Conservation (phyloP, 2,797 vertebrate genomes). For the Phrynocephalus vlangalii region DNA sequence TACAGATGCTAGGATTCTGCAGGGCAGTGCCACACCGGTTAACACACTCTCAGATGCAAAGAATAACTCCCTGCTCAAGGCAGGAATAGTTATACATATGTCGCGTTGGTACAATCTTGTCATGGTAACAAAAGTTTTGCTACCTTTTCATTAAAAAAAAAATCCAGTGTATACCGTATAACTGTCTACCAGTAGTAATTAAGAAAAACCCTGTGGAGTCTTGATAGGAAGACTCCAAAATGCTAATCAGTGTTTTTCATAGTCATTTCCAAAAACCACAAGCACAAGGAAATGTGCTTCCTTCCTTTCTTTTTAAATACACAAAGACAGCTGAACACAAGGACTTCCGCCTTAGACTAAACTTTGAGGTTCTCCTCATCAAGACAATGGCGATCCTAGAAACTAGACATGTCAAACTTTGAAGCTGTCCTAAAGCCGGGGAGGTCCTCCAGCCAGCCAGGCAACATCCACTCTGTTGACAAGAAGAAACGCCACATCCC, state of each 20-base stretch:
- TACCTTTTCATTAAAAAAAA: too few species aligned
- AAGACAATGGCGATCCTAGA: neutral
- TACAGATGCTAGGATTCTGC: too few species aligned
- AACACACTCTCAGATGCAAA: too few species aligned
- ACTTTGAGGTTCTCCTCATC: constrained; percentile 15
- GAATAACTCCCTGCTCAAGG: too few species aligned
- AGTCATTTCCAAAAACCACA: neutral
- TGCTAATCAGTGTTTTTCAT: neutral
- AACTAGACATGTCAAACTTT: constrained; percentile 24
- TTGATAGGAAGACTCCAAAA: neutral
- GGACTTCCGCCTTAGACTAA: constrained; percentile 45
- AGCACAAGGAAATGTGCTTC: too few species aligned
- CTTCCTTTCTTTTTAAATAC: too few species aligned
- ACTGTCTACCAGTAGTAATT: too few species aligned
- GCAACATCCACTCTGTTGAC: constrained; percentile 56
- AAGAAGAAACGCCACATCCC: constrained; percentile 58
- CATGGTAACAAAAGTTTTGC: too few species aligned
- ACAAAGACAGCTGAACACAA: constrained; percentile 42
- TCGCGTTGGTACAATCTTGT: too few species aligned
- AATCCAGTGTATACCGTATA: too few species aligned
- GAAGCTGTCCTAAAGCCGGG: neutral
- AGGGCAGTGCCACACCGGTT: too few species aligned
- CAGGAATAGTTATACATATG: too few species aligned
- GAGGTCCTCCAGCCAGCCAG: neutral
- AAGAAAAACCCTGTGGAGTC: neutral